Base-by-base conservation (phyloP, 1,140 invertebrate species). In the Caligus rogercresseyi region DNA sequence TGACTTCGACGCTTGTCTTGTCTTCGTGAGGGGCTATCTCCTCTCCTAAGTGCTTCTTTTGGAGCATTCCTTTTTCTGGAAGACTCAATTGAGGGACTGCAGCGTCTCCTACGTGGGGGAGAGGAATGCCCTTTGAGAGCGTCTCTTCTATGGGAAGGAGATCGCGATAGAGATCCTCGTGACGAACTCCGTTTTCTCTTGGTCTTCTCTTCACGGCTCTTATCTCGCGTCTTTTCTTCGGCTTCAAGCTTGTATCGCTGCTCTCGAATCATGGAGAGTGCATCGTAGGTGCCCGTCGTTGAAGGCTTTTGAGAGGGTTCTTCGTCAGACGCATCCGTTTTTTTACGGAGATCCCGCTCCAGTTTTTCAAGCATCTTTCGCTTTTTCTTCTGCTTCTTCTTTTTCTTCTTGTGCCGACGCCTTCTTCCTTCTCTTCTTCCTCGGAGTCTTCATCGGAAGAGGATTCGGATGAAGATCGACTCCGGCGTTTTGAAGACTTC, bases 371-470 rank as follows among this genome's bases (percentile, higher is more conserved):
- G 16, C 67, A 71, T 72, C 55, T 69, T 71, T 66, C 70, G 72
- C 55, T 72, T 66, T 2, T 63, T 66, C 43, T 67, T 69, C 61
- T 70, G 67, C 69, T 74, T 74, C 58, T 72, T 72, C 65, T 72
- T 74, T 53, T 74, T 67, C 56, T 68, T 73, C 66, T n/a, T n/a
- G n/a, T n/a, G n/a, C n/a, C n/a, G n/a, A n/a, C n/a, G n/a, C n/a
- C n/a, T n/a, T n/a, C n/a, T n/a, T 72, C 71, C 55, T 71, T 72
- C 65, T 72, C 73, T 54, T 73, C 65, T 19, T 68, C 65, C 18
- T 63, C 63, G 53, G 67, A 67, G 54, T 73, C 65, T 19, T 67
- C 64, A 18, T 58, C 60, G 53, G 67, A 67, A 13, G 66, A 58
- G 19, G 31, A 25, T 18, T 55, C 23, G 31, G 20, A 14, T 54